Evolutionary conservation across 2,888 invertebrate species (phyloP).

Genomic region (Macrophya annulata): DNA sequence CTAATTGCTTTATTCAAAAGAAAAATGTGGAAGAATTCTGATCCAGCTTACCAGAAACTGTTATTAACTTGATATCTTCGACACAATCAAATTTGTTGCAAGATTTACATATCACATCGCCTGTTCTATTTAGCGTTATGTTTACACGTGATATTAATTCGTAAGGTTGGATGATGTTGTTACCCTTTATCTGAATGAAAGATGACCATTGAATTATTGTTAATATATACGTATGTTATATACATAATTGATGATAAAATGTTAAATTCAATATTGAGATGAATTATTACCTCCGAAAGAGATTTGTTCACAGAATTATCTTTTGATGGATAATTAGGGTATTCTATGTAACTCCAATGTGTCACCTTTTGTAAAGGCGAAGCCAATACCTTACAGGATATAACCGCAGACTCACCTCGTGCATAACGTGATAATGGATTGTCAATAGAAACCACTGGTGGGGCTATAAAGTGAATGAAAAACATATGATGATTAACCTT

Average conservation of each 20-base stretch:
- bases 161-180: not conserved
- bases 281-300: not conserved
- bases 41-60: slow-evolving; percentile 39
- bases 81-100: slow-evolving; percentile 74
- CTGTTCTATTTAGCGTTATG: slow-evolving; percentile 67
- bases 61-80: slow-evolving; percentile 66
- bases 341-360: slow-evolving; percentile 6
- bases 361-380: slow-evolving; percentile 12
- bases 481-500: not conserved
- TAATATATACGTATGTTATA: no score
- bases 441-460: not conserved
- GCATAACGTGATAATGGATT: not conserved
- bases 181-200: not conserved
- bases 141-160: slow-evolving; percentile 59
- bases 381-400: not conserved
- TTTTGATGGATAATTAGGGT: not conserved
- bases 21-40: not conserved
- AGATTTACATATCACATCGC: slow-evolving; percentile 75
- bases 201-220: not conserved
- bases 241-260: not conserved
- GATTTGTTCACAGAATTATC: not conserved
- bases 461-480: not conserved
- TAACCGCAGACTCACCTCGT: not conserved
- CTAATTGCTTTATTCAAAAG: slow-evolving; percentile 75
- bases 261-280: not conserved